Percentiles rank a stretch among this genome's conserved stretches.
Evolutionary conservation across 53 echinoderm and acorn worm species (phyloP).

Genomic region (Echinometra lucunter): DNA sequence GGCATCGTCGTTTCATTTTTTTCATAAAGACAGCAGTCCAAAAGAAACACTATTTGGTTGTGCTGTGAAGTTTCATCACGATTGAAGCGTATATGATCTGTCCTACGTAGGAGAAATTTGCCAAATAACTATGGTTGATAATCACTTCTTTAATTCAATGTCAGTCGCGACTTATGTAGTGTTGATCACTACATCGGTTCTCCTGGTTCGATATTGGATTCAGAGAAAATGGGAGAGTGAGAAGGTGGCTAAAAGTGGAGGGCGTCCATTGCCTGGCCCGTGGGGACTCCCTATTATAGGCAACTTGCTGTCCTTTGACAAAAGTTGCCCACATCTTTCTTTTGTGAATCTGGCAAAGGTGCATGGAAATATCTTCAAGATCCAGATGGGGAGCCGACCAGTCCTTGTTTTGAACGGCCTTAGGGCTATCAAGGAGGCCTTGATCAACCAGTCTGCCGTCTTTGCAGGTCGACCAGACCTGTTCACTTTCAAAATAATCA

Average conservation of each 20-base stretch:
- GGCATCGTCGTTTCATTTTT: too few species aligned
- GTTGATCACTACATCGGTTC: not conserved
- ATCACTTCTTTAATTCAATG: too few species aligned
- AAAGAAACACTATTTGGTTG: too few species aligned
- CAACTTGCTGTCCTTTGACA: slow-evolving; percentile 76
- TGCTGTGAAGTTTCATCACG: too few species aligned
- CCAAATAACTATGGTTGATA: too few species aligned
- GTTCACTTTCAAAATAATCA: slow-evolving; percentile 60
- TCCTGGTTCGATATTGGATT: not conserved
- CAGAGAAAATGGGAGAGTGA: not conserved
- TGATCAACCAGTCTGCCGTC: slow-evolving; percentile 75
- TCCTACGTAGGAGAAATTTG: too few species aligned
- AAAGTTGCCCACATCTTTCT: slow-evolving; percentile 55
- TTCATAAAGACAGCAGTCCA: too few species aligned
- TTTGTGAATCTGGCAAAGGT: slow-evolving; percentile 72
- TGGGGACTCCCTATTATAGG: slow-evolving; percentile 81
- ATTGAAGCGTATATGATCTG: too few species aligned
- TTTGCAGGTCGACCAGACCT: slow-evolving; percentile 87
- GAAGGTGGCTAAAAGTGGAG: not conserved
- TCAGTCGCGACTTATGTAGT: not conserved
- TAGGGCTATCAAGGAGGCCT: slow-evolving; percentile 70
- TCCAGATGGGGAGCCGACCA: slow-evolving; percentile 76
- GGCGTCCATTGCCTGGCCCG: slow-evolving; percentile 78
- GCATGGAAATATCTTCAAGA: slow-evolving; percentile 81
- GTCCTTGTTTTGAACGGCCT: slow-evolving; percentile 84